These are phyloP conservation scores for Delphinus delphis DNA, from an alignment of 2,113 vertebrate genomes.

Conservation along the genomic window DNA sequence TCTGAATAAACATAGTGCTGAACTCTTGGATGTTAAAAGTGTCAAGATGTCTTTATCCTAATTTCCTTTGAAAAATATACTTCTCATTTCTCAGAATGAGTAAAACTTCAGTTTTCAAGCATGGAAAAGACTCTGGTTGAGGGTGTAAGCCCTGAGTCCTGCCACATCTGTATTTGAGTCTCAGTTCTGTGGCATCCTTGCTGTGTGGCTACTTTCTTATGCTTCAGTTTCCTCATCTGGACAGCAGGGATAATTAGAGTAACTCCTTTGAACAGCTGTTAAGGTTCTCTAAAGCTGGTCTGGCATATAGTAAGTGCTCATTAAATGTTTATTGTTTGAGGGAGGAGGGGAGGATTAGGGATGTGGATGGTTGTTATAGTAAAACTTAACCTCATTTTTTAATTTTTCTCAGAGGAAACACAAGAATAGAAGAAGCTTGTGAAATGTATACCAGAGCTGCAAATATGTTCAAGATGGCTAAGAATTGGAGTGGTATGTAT, in stretches of 20 bases:
- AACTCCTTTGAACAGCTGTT: neutral
- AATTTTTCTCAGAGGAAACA: conserved; percentile 88
- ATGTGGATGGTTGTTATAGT: neutral
- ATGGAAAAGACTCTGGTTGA: neutral
- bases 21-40: neutral
- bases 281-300: neutral
- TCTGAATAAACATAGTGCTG: neutral
- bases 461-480: conserved; percentile 99
- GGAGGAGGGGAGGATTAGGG: neutral
- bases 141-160: neutral
- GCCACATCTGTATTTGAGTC: neutral
- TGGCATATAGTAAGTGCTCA: neutral
- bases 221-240: neutral
- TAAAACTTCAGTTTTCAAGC: neutral
- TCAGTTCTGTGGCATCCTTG: neutral
- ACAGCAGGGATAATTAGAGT: neutral
- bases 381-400: conserved; percentile 40
- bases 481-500: conserved; percentile 96
- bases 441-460: conserved; percentile 99
- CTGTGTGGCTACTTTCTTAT: neutral
- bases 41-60: conserved; percentile 6
- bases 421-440: conserved; percentile 97
- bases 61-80: conserved; percentile 19
- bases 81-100: neutral
- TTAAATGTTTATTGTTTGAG: neutral